Evolutionary conservation across 2,797 vertebrate genomes (phyloP), one percentile per base, ranked within the genome.

Genomic region (Mus minutoides): DNA sequence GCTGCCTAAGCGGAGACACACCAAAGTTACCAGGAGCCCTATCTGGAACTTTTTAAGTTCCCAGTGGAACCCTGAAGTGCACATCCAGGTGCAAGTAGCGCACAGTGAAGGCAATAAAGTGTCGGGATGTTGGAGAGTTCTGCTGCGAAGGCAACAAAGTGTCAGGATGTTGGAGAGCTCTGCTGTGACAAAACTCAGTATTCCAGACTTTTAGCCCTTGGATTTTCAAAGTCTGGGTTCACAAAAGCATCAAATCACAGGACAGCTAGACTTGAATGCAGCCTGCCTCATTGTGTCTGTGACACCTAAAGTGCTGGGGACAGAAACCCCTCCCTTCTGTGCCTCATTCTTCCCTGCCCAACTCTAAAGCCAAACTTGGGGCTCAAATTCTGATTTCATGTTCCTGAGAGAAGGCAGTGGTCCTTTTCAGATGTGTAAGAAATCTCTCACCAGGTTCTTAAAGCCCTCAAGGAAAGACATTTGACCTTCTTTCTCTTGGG

Each of bases 391-490:
- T 93, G 71, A 71, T 77, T 80, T 34, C 62, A 11, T 79, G 87
- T 75, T 69, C 40, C 40, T 56, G 56, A 62, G 71, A 95, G 40
- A 21, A 94, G 40, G 24, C 94, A 52, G 58, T 7, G 69, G 79
- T 77, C 46, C 62, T 40, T 91, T 87, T 78, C 78, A 83, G 83
- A n/a, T 83, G 26, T 75, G 26, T 79, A 71, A 22, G 62, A 95
- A 95, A 90, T 94, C 92, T 90, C 52, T 86, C 19, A 37, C 64
- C 12, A n/a, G 56, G 9, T 31, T 60, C 79, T 80, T 85, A 80
- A 94, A 56, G 54, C 16, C 73, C 71, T 91, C 90, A 87, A 94
- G 43, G 24, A 93, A 88, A 94, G 58, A n/a, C n/a, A 60, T 79
- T 87, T 82, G 67, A 71, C 43, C 73, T 34, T 52, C 31, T 89